Conservation (phyloP, 2,888 invertebrate species). For the Catocala sponsa region DNA sequence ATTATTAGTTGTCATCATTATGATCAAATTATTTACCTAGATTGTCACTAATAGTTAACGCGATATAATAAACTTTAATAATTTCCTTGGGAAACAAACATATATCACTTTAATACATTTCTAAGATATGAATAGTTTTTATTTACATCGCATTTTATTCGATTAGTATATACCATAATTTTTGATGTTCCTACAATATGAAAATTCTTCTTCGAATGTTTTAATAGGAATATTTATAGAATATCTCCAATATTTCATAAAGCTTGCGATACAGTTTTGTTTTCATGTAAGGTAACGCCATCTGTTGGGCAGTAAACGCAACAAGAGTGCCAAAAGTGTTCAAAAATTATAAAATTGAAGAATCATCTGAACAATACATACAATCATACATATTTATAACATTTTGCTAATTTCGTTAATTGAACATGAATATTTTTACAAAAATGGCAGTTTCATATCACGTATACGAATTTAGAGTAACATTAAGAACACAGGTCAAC, state of each 20-base stretch:
- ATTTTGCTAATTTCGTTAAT: conserved; percentile 58
- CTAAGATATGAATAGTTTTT: conserved; percentile 86
- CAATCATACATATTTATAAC: conserved; percentile 28
- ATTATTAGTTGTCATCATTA: conserved; percentile 53
- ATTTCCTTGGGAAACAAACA: conserved; percentile 85
- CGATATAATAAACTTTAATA: conserved; percentile 80
- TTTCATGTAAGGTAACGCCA: conserved; percentile 30
- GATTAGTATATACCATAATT: conserved; percentile 54
- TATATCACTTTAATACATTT: conserved; percentile 81
- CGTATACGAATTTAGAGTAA: conserved; percentile 77
- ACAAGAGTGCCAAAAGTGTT: conserved; percentile 31
- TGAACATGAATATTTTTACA: conserved; percentile 67
- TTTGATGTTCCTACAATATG: conserved; percentile 49
- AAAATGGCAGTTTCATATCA: conserved; percentile 85
- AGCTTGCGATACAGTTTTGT: conserved; percentile 37
- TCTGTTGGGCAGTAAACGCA: conserved; percentile 33
- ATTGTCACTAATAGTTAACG: conserved; percentile 81
- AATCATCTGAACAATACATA: conserved; percentile 41
- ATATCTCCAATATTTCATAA: conserved; percentile 42
- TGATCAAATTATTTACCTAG: conserved; percentile 65
- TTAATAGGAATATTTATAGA: conserved; percentile 50
- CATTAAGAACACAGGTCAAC: conserved; percentile 65
- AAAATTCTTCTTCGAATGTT: conserved; percentile 46
- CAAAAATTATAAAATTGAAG: conserved; percentile 33
- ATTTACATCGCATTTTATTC: conserved; percentile 71